A percentile compares a stretch with the other conserved stretches of the same genome.
Conservation (phyloP, 2,797 vertebrate genomes). For the Manis pentadactyla region DNA sequence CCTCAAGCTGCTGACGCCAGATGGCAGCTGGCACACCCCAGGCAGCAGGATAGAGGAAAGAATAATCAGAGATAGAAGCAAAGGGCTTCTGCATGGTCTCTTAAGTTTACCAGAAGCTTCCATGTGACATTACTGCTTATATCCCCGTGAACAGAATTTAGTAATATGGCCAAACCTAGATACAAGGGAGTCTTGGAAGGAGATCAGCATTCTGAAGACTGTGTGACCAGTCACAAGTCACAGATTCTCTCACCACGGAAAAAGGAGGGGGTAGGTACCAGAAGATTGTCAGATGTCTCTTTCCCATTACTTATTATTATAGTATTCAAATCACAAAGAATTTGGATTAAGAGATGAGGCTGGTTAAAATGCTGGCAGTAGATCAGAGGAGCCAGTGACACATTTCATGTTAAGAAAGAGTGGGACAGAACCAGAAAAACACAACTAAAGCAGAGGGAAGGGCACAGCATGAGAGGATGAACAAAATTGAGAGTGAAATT, state of each 20-base stretch:
- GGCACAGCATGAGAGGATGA: background rate
- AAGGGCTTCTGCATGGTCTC: background rate
- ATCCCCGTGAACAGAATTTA: background rate
- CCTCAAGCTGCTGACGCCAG: background rate
- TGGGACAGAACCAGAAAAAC: background rate
- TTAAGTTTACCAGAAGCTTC: background rate
- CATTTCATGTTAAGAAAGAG: background rate
- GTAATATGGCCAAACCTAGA: background rate
- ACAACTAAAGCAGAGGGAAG: background rate
- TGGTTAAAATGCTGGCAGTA: background rate
- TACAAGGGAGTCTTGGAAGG: background rate
- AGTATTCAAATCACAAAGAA: conserved; percentile 6
- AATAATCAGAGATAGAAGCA: background rate
- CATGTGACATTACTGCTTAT: background rate
- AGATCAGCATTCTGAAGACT: background rate
- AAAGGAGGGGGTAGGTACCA: background rate
- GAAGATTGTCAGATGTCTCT: background rate
- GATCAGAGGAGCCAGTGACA: background rate
- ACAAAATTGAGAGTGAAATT: background rate
- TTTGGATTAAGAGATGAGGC: background rate
- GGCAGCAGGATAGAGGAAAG: background rate
- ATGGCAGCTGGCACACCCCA: background rate
- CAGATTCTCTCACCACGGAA: background rate
- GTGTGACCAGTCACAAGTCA: background rate
- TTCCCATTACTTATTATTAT: background rate